A percentile compares a stretch with the other conserved stretches of the same genome.
These are phyloP conservation scores for Pterocles burchelli DNA, from an alignment of 2,113 vertebrate species.

Conservation along the genomic window DNA sequence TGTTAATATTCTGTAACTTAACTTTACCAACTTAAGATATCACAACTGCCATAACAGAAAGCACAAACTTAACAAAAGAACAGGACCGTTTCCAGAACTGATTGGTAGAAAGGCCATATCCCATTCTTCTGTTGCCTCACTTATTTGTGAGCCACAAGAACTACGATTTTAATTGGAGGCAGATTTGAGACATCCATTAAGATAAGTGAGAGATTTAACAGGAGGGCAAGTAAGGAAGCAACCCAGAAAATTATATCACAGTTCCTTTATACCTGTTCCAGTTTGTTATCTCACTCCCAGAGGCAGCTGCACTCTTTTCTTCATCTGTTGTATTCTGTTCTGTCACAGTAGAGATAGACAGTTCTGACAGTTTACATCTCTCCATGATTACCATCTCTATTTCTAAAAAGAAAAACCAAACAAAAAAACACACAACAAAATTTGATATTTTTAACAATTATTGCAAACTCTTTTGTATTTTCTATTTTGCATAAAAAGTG, in stretches of 20 bases:
- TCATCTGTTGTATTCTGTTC: slow-evolving; percentile 97
- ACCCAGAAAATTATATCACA: not conserved
- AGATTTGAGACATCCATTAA: not conserved
- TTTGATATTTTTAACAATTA: not conserved
- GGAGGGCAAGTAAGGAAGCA: not conserved
- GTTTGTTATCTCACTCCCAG: slow-evolving; percentile 74
- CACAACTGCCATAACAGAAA: not conserved
- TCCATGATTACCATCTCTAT: slow-evolving; percentile 99
- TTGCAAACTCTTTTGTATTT: not conserved
- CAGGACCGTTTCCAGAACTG: not conserved
- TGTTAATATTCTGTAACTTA: not conserved
- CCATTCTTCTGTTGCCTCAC: not conserved
- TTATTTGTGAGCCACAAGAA: not conserved
- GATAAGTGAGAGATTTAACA: not conserved
- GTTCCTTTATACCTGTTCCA: slow-evolving; percentile 83
- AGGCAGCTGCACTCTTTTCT: slow-evolving; percentile 91
- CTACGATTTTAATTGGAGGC: not conserved
- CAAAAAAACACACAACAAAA: not conserved
- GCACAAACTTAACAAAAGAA: not conserved
- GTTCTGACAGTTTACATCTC: slow-evolving; percentile 83
- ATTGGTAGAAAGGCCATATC: not conserved
- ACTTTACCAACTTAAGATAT: not conserved
- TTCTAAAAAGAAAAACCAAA: slow-evolving; percentile 74
- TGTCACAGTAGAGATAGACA: slow-evolving; percentile 76
- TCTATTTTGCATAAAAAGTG: not conserved